A percentile compares a stretch with the other conserved stretches of the same genome.
Conservation (phyloP, 2,888 invertebrate genomes). For the Aplocera efformata region DNA sequence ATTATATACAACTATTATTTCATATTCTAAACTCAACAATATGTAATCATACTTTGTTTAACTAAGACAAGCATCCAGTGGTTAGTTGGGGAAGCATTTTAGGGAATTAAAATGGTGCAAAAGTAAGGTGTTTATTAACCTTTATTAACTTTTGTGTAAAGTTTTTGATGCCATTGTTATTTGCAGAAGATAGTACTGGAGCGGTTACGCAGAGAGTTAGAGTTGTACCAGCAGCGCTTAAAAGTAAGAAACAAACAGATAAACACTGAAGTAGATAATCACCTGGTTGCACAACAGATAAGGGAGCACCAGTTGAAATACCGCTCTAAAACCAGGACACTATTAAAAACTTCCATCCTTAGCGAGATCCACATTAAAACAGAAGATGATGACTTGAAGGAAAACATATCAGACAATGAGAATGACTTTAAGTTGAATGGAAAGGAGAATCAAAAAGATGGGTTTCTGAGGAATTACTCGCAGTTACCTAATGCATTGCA, state of each 20-base stretch:
- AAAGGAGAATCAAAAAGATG: conserved; percentile 62
- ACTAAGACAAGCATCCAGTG: no score
- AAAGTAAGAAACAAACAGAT: conserved; percentile 67
- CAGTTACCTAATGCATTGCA: conserved; percentile 53
- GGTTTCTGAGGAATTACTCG: conserved; percentile 51
- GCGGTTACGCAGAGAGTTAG: conserved; percentile 77
- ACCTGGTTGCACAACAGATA: conserved; percentile 68
- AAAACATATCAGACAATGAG: conserved; percentile 61
- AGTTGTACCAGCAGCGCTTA: conserved; percentile 73
- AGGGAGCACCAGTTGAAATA: conserved; percentile 67
- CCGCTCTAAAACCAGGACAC: conserved; percentile 53
- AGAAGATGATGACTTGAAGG: conserved; percentile 56
- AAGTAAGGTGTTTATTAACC: no score
- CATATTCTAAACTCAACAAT: no score
- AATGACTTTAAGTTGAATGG: conserved; percentile 59
- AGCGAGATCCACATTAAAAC: conserved; percentile 70
- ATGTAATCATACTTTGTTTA: no score
- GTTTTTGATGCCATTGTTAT: conserved; percentile 8
- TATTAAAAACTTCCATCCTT: conserved; percentile 70
- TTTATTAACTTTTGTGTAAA: background rate
- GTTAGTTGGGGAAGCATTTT: no score
- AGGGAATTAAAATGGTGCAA: no score
- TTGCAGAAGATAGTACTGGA: conserved; percentile 80
- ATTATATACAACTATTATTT: no score
- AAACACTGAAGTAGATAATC: conserved; percentile 67